phyloP scores from a whole-genome alignment of 2,888 invertebrate genomes.

The Andrena praecox region DNA sequence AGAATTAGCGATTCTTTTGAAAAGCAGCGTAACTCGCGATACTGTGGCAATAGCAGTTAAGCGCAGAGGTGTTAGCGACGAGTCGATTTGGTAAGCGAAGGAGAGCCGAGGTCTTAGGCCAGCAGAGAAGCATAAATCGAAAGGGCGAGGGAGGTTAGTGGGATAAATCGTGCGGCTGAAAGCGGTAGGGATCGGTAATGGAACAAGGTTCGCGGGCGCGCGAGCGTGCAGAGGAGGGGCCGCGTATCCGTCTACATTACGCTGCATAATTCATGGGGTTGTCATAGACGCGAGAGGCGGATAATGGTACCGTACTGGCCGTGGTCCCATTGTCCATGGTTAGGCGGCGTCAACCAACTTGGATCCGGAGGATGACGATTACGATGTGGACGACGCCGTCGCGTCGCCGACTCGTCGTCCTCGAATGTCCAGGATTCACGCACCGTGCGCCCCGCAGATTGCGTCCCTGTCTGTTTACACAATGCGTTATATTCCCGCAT shows the following conservation, averaged over 20 bases:
- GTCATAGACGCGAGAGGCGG: slow-evolving; percentile 83
- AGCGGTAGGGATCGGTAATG: slow-evolving; percentile 71
- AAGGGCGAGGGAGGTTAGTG: slow-evolving; percentile 2
- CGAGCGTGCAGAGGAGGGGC: slow-evolving; percentile 55
- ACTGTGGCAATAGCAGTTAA: no score
- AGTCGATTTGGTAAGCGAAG: background rate
- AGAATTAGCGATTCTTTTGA: no score
- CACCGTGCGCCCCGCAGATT: slow-evolving; percentile 61
- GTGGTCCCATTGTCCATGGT: slow-evolving; percentile 79
- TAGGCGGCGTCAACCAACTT: slow-evolving; percentile 74
- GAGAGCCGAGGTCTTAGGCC: background rate
- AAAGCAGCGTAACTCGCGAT: no score
- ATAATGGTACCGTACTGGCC: slow-evolving; percentile 81
- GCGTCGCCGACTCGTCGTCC: slow-evolving; percentile 56
- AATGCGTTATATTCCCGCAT: slow-evolving; percentile 61
- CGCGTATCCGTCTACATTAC: slow-evolving; percentile 83
- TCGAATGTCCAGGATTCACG: slow-evolving; percentile 74
- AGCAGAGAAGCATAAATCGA: slow-evolving; percentile 9
- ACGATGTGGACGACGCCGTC: slow-evolving; percentile 62
- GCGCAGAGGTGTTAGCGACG: background rate
- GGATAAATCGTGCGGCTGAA: slow-evolving; percentile 68
- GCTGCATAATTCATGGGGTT: slow-evolving; percentile 84
- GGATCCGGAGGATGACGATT: slow-evolving; percentile 74
- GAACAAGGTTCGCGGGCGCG: slow-evolving; percentile 67
- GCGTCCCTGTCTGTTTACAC: slow-evolving; percentile 60